Percentiles rank a stretch among this genome's conserved stretches.
Conservation (phyloP, 53 echinoderm and acorn worm genomes). For the Apostichopus leukothele region DNA sequence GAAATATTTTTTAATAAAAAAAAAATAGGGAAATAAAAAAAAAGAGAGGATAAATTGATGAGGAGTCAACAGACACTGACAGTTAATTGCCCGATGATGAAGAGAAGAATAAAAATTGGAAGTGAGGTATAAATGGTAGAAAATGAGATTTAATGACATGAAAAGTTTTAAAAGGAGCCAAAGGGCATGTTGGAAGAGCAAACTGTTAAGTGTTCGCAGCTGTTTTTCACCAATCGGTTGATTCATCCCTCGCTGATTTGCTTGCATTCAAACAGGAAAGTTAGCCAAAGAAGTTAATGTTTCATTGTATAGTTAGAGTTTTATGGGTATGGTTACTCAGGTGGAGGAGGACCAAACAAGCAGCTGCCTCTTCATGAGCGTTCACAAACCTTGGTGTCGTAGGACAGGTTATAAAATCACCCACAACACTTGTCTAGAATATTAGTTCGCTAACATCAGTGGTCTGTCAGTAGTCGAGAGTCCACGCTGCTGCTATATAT, state of each 20-base stretch:
- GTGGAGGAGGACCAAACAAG: background rate
- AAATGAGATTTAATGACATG: slow-evolving; percentile 46
- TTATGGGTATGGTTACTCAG: background rate
- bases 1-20: background rate
- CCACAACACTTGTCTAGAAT: no score
- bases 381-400: no score
- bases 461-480: no score
- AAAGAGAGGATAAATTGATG: slow-evolving; percentile 38
- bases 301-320: slow-evolving; percentile 14
- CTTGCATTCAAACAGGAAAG: slow-evolving; percentile 2
- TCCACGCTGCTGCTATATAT: no score
- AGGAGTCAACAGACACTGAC: slow-evolving; percentile 29
- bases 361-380: no score
- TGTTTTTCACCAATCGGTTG: slow-evolving; percentile 10
- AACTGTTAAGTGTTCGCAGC: slow-evolving; percentile 16
- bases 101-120: slow-evolving; percentile 12
- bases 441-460: no score
- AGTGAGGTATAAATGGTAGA: slow-evolving; percentile 19
- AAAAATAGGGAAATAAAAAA: background rate
- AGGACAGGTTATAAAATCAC: no score
- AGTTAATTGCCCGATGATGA: slow-evolving; percentile 35
- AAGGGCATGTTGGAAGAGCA: slow-evolving; percentile 35
- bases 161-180: slow-evolving; percentile 34
- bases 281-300: slow-evolving; percentile 42
- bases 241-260: slow-evolving; percentile 6